Evolutionary conservation across 2,888 invertebrate species (phyloP), one percentile per base, ranked within the genome.

Genomic region (Pristionchus japonicus): DNA sequence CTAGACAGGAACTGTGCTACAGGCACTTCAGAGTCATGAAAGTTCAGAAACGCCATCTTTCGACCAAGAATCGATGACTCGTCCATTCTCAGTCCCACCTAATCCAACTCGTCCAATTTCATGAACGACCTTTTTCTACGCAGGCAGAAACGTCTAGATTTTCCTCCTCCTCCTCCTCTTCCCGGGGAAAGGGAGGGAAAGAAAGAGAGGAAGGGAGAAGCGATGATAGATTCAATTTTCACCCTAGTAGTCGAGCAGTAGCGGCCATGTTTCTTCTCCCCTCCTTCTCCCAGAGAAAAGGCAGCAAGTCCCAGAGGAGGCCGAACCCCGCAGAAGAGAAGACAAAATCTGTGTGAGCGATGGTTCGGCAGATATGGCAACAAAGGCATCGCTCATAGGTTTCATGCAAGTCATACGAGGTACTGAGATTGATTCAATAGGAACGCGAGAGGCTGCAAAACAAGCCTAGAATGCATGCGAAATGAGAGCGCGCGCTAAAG

Each of bases 191-290:
- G 47, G 27, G 20, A 40, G 40, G 47, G 23, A 17, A 31, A 80
- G 80, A 80, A 49, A 31, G 52, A 52, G 82, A 83, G 52, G 47
- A 15, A 20, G 40, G 57, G 31, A 27, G 31, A 49, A 74, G 83
- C 47, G 86, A 86, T 70, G 86, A 74, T 70, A 86, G 86, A 86
- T 86, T 74, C 86, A 86, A 86, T 86, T 74, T 74, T 86, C 74
- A 74, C 86, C 85, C 85, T 20, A 61, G 17, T 64, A 64, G 31
- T 34, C 34, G 70, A 31, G 61, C n/a, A 23, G 52, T 43, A 27
- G 31, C 23, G 20, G 37, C 83, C 34, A 52, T 52, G 61, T 85
- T 64, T 85, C 57, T 27, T 27, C n/a, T 34, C 61, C 47, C 37
- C 43, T 61, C 61, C 43, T n/a, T 34, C 23, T 43, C 85, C 43